Conservation (phyloP, 2,113 vertebrate genomes). For the Bambusicola thoracicus region DNA sequence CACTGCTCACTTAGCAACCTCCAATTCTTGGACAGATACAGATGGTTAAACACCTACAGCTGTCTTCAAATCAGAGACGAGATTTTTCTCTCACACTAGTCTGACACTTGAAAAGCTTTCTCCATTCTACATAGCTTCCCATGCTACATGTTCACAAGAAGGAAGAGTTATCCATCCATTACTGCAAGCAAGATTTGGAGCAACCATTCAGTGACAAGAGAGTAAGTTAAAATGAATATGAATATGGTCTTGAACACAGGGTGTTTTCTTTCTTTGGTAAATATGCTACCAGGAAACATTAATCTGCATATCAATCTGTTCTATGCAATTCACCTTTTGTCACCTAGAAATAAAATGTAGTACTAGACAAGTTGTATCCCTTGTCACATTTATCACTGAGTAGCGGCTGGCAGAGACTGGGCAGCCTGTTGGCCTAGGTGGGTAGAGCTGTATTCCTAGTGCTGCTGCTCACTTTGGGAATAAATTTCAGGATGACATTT, state of each 20-base stretch:
- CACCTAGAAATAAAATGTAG: not conserved
- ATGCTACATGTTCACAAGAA: not conserved
- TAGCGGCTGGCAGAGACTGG: not conserved
- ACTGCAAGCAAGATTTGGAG: not conserved
- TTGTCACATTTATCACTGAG: not conserved
- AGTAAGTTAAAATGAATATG: not conserved
- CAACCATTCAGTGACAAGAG: not conserved
- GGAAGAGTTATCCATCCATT: not conserved
- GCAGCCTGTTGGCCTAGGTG: not conserved
- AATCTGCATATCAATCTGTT: not conserved
- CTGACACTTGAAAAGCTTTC: not conserved
- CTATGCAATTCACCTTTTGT: not conserved
- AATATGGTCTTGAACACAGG: not conserved
- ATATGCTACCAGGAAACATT: not conserved
- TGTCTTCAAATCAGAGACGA: not conserved
- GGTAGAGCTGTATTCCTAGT: not conserved
- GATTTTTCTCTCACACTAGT: not conserved
- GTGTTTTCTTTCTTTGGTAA: not conserved
- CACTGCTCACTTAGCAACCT: slow-evolving; percentile 47
- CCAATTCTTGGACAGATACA: not conserved
- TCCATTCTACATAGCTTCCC: not conserved
- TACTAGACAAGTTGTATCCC: not conserved
- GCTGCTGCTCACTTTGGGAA: not conserved
- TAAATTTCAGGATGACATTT: not conserved
- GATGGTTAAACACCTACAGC: slow-evolving; percentile 23